Percentiles rank a stretch among this genome's conserved stretches.
Conservation (phyloP, 2,113 vertebrate genomes). For the Lathamus discolor region DNA sequence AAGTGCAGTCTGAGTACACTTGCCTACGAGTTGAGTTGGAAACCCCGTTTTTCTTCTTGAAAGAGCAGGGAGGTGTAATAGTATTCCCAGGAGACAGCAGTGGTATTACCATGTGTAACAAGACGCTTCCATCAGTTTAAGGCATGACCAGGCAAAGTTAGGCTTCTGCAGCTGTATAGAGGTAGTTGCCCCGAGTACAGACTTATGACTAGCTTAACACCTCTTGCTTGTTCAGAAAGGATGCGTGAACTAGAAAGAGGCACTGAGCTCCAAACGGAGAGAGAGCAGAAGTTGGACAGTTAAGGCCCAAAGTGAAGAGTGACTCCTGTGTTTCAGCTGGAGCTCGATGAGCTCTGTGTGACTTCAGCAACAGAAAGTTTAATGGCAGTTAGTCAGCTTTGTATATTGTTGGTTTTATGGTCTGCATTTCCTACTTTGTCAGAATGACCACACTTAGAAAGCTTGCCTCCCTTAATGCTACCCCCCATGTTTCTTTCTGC, state of each 20-base stretch:
- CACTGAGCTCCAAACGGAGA: neutral
- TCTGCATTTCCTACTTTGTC: neutral
- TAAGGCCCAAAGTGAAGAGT: neutral
- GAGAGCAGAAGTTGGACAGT: neutral
- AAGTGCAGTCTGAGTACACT: neutral
- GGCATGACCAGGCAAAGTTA: neutral
- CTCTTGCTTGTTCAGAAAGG: neutral
- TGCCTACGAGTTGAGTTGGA: neutral
- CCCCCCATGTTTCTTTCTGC: fast-evolving
- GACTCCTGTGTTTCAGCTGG: neutral
- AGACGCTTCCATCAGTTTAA: neutral
- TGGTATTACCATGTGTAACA: neutral
- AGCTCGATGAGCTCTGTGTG: neutral
- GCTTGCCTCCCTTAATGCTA: neutral
- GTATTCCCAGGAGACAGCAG: neutral
- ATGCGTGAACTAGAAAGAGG: neutral
- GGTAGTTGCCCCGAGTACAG: neutral
- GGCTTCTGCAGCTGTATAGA: neutral
- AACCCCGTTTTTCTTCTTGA: neutral
- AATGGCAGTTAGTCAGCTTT: neutral
- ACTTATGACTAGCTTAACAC: neutral
- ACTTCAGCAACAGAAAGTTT: neutral
- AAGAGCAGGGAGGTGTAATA: neutral
- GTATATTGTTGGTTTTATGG: neutral
- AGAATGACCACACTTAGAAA: neutral